A percentile compares a stretch with the other conserved stretches of the same genome.
Conservation (phyloP, 2,797 vertebrate species). For the Corythornis leucogaster region DNA sequence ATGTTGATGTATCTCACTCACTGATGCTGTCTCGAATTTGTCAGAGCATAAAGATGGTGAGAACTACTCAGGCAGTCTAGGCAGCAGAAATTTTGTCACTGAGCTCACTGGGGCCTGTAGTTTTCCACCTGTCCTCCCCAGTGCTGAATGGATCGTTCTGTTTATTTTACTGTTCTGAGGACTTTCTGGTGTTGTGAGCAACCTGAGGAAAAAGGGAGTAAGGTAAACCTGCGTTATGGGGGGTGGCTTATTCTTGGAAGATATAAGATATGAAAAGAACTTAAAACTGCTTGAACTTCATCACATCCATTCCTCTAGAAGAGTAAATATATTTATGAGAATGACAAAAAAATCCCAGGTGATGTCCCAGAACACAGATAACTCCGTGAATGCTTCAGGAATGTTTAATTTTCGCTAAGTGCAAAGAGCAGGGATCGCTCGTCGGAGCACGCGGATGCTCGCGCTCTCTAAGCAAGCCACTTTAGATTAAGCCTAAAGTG, state of each 20-base stretch:
- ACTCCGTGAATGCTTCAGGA: not conserved
- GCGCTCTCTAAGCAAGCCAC: constrained; percentile 20
- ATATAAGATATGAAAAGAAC: not conserved
- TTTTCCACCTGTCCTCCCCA: not conserved
- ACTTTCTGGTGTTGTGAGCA: not conserved
- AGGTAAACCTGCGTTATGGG: not conserved
- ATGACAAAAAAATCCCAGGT: not conserved
- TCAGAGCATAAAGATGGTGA: not conserved
- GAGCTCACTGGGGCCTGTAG: not conserved
- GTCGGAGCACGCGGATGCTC: not conserved
- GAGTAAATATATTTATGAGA: not conserved
- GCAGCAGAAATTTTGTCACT: not conserved
- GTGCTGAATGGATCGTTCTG: not conserved
- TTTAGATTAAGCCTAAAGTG: constrained; percentile 46
- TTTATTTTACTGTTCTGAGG: not conserved
- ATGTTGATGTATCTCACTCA: not conserved
- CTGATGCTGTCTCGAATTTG: not conserved
- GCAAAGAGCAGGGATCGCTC: not conserved
- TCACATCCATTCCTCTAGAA: not conserved
- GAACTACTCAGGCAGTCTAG: not conserved
- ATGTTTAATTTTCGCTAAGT: not conserved
- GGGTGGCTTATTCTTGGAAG: not conserved
- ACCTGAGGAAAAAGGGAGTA: not conserved
- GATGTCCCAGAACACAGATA: not conserved
- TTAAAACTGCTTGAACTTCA: not conserved